Conservation (phyloP, 2,113 vertebrate genomes). For the Gila orcuttii region DNA sequence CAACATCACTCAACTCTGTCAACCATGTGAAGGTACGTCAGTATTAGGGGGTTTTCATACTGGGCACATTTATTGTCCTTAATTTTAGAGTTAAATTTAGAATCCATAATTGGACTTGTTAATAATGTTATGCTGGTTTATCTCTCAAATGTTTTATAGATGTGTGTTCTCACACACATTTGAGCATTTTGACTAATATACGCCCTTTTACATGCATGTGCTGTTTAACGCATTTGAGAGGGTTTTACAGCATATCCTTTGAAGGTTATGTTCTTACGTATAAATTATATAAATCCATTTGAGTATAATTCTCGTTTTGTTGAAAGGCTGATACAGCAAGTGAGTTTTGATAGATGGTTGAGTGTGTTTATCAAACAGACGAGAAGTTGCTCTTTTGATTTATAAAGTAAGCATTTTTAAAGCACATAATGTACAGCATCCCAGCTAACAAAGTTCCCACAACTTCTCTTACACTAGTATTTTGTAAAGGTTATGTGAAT, state of each 20-base stretch:
- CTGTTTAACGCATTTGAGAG: not conserved
- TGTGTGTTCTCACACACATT: not conserved
- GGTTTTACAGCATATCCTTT: not conserved
- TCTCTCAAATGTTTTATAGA: not conserved
- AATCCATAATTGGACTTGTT: not conserved
- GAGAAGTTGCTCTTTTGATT: too few species aligned
- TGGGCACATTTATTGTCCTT: not conserved
- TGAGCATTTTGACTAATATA: not conserved
- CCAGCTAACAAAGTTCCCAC: not conserved
- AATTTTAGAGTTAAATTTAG: too few species aligned
- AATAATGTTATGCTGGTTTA: not conserved
- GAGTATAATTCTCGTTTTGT: too few species aligned
- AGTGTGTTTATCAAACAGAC: not conserved
- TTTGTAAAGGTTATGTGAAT: not conserved
- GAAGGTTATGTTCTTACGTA: not conserved
- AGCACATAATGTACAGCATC: not conserved
- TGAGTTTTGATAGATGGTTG: not conserved
- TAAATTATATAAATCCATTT: not conserved
- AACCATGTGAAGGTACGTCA: not conserved
- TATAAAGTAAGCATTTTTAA: too few species aligned
- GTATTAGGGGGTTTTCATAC: not conserved
- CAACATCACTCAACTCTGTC: not conserved
- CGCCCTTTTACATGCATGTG: not conserved
- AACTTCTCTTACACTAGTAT: not conserved
- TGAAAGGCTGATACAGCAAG: too few species aligned